Evolutionary conservation across 2,113 vertebrate species (phyloP).

Genomic region (Xenopus borealis): DNA sequence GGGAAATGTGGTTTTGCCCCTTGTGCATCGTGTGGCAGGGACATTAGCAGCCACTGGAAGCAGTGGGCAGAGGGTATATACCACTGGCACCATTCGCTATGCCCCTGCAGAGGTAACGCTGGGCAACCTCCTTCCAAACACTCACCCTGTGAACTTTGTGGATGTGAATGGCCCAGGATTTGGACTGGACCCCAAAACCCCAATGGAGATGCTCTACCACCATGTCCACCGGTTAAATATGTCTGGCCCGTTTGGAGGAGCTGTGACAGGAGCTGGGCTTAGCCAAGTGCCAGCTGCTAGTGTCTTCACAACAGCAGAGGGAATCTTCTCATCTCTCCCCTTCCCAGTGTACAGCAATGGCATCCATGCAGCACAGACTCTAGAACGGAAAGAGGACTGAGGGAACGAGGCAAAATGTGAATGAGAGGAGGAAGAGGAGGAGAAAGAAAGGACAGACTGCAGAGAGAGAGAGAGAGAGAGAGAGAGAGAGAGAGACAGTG

Average conservation of each 20-base stretch:
- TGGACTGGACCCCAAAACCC: conserved; percentile 96
- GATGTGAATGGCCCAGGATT: conserved; percentile 89
- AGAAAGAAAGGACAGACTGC: conserved; percentile 33
- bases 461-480: conserved; percentile 10
- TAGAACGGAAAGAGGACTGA: conserved; percentile 97
- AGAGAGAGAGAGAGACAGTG: conserved; percentile 11
- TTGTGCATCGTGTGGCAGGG: conserved; percentile 92
- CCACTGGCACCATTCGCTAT: conserved; percentile 97
- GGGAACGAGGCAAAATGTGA: conserved; percentile 31
- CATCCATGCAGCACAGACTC: conserved; percentile 92
- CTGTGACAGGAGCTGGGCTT: conserved; percentile 80
- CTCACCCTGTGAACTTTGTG: conserved; percentile 93
- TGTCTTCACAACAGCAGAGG: conserved; percentile 95
- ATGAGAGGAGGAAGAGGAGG: conserved; percentile 19
- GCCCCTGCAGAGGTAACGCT: conserved; percentile 95
- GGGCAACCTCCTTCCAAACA: conserved; percentile 89
- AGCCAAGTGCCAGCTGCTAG: conserved; percentile 90
- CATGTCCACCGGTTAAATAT: conserved; percentile 98
- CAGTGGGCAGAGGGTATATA: conserved; percentile 92
- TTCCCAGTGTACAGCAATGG: conserved; percentile 98
- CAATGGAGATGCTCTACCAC: conserved; percentile 99
- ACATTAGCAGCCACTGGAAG: conserved; percentile 85
- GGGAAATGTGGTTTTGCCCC: conserved; percentile 90
- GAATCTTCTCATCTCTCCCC: conserved; percentile 95
- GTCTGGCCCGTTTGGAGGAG: conserved; percentile 87